These are phyloP conservation scores for Chironomus riparius DNA, from an alignment of 2,888 invertebrate genomes.

Conservation along the genomic window DNA sequence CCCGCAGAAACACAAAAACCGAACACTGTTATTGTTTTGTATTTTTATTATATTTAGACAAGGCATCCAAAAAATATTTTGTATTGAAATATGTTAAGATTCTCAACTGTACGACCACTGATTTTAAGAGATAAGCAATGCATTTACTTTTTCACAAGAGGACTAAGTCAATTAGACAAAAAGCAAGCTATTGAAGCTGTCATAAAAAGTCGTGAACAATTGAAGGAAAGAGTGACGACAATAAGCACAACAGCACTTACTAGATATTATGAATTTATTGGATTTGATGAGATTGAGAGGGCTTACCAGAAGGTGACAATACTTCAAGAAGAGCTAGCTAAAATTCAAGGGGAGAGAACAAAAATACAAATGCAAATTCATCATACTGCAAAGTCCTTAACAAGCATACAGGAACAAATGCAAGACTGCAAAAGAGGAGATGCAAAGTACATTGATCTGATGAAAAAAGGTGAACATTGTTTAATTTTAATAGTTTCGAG, in stretches of 20 bases:
- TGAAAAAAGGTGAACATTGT: background rate
- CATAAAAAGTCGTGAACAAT: background rate
- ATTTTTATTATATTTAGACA: no score
- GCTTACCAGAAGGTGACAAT: background rate
- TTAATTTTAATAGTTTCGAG: no score
- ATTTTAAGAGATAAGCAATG: no score
- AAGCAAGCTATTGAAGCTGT: no score
- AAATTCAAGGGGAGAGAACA: constrained; percentile 3
- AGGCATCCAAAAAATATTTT: no score
- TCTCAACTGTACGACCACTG: no score
- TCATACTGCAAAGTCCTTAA: background rate
- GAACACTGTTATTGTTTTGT: no score
- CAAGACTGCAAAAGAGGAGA: constrained; percentile 15
- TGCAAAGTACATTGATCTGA: background rate
- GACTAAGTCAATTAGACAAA: no score
- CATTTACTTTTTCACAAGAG: no score
- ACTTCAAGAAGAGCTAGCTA: background rate
- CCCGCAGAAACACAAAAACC: no score
- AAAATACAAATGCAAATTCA: background rate
- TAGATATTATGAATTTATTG: constrained; percentile 4
- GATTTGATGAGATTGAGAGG: constrained; percentile 13
- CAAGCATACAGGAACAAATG: background rate
- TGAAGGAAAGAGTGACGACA: background rate
- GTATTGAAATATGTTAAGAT: no score
- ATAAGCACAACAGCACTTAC: background rate